Evolutionary conservation across 2,888 invertebrate genomes (phyloP).

Genomic region (Scotopteryx bipunctaria): DNA sequence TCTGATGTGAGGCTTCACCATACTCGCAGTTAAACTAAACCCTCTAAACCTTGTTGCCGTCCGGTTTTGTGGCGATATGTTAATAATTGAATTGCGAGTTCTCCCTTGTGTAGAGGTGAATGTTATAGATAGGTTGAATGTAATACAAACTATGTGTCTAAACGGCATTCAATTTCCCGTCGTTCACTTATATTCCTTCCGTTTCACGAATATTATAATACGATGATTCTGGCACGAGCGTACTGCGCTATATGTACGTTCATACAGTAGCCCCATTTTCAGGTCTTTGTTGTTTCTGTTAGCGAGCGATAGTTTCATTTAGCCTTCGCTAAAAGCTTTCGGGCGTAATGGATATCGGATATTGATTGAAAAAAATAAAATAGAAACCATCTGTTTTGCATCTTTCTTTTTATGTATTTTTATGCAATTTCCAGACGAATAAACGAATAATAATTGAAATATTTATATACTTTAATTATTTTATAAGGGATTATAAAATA

Average conservation of each 20-base stretch:
- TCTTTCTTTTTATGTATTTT: not conserved
- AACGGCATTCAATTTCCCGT: slow-evolving; percentile 56
- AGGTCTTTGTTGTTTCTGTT: slow-evolving; percentile 18
- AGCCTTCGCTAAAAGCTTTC: slow-evolving; percentile 51
- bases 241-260: slow-evolving; percentile 12
- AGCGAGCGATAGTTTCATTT: slow-evolving; percentile 39
- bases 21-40: slow-evolving; percentile 9
- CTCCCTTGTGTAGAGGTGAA: slow-evolving; percentile 37
- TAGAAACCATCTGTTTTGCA: not conserved
- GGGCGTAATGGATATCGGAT: slow-evolving; percentile 45
- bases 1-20: slow-evolving; percentile 1
- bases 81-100: slow-evolving; percentile 30
- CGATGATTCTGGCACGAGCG: too few relatives aligned
- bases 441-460: too few relatives aligned
- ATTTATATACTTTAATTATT: too few relatives aligned
- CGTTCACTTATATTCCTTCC: slow-evolving; percentile 48
- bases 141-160: too few relatives aligned
- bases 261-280: slow-evolving; percentile 35
- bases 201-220: slow-evolving; percentile 38
- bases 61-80: slow-evolving; percentile 23
- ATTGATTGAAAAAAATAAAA: slow-evolving; percentile 30
- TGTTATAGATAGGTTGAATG: slow-evolving; percentile 42
- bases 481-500: too few relatives aligned
- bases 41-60: slow-evolving; percentile 13
- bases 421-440: too few relatives aligned